phyloP scores from a whole-genome alignment of 2,888 invertebrate species.

The Serrognathus titanus region DNA sequence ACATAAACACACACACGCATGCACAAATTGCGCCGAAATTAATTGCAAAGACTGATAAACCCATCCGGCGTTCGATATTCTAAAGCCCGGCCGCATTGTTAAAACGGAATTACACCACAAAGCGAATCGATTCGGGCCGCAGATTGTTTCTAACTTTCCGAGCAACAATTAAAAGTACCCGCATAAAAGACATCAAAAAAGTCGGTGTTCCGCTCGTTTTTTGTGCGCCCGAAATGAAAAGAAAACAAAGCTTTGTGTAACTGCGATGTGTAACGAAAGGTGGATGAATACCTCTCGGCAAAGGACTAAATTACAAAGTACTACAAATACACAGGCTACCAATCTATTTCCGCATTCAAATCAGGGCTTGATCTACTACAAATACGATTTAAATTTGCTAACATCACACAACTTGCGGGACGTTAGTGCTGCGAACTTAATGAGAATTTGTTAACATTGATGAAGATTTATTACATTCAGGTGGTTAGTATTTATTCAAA shows the following conservation, averaged over 20 bases:
- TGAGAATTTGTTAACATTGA: neutral
- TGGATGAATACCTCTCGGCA: neutral
- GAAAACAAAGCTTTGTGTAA: neutral
- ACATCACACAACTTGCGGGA: neutral
- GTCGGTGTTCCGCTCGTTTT: neutral
- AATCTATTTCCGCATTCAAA: neutral
- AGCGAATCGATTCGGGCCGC: neutral
- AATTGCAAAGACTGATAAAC: too few species aligned
- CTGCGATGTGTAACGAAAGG: neutral
- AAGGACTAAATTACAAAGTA: slow-evolving; percentile 21
- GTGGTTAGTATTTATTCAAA: too few species aligned
- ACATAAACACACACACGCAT: too few species aligned
- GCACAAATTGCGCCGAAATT: too few species aligned
- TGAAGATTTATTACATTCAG: too few species aligned
- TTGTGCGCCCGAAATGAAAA: neutral
- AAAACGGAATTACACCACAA: too few species aligned
- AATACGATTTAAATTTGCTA: slow-evolving; percentile 3
- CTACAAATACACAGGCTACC: slow-evolving; percentile 8
- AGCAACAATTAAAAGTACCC: neutral
- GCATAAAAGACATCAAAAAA: neutral
- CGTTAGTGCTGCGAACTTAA: neutral
- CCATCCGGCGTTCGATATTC: too few species aligned
- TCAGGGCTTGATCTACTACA: slow-evolving; percentile 6
- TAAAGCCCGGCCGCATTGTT: too few species aligned
- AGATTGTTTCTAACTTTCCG: neutral